phyloP scores from a whole-genome alignment of 2,888 invertebrate genomes.

The Ophraella communa region DNA sequence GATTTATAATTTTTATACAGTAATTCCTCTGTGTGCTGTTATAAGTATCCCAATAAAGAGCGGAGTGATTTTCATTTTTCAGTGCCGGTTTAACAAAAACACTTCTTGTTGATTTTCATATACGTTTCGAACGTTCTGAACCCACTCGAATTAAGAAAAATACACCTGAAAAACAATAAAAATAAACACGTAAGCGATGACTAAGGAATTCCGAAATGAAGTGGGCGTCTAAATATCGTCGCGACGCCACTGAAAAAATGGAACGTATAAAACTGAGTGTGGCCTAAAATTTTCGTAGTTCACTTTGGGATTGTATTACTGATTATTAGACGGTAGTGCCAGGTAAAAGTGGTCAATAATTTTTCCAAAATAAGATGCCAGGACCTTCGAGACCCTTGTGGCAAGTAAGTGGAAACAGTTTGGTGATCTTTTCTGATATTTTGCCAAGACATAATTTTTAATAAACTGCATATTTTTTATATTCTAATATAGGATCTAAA shows the following conservation, averaged over 20 bases:
- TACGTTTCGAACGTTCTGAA: background rate
- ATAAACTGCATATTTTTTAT: background rate
- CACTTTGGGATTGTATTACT: constrained; percentile 47
- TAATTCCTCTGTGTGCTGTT: no score
- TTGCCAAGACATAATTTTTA: constrained; percentile 2
- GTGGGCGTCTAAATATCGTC: constrained; percentile 42
- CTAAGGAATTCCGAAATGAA: constrained; percentile 43
- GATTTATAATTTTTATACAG: no score
- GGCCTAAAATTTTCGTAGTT: constrained; percentile 50
- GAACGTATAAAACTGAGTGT: constrained; percentile 53
- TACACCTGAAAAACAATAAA: constrained; percentile 29
- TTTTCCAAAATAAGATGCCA: constrained; percentile 65
- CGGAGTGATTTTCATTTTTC: no score
- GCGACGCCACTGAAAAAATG: constrained; percentile 53
- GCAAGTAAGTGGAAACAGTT: constrained; percentile 64
- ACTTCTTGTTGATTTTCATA: background rate
- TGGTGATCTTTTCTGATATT: background rate
- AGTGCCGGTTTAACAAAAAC: no score
- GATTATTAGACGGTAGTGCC: constrained; percentile 46
- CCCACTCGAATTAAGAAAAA: background rate
- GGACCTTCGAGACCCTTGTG: constrained; percentile 74
- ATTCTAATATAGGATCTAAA: background rate
- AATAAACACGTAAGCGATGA: constrained; percentile 37
- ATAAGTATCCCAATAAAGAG: no score
- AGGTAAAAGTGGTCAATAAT: constrained; percentile 32